phyloP scores from a whole-genome alignment of 2,113 vertebrate genomes.

The Sapajus apella region DNA sequence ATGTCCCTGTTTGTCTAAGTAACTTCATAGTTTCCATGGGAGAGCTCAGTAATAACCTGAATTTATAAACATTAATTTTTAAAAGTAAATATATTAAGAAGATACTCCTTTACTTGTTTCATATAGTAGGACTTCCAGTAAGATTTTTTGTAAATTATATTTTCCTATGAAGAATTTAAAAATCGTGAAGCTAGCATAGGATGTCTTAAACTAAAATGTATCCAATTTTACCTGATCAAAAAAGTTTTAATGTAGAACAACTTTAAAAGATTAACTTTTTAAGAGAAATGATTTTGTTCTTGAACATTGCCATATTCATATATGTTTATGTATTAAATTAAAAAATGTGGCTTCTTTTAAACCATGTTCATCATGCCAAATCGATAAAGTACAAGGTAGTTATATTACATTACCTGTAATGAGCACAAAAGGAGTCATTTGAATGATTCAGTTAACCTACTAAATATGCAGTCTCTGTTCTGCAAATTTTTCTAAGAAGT shows the following conservation, averaged over 20 bases:
- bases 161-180: background rate
- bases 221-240: background rate
- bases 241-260: background rate
- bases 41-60: background rate
- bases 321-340: background rate
- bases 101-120: background rate
- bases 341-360: background rate
- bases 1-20: background rate
- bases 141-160: background rate
- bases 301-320: background rate
- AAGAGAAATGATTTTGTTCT: background rate
- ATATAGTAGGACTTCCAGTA: background rate
- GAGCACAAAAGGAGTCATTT: slow-evolving; percentile 35
- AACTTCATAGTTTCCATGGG: background rate
- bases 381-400: slow-evolving; percentile 46
- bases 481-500: slow-evolving; percentile 51
- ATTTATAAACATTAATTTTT: background rate
- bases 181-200: background rate
- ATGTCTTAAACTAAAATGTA: background rate
- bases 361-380: slow-evolving; percentile 47
- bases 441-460: slow-evolving; percentile 55
- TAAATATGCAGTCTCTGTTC: slow-evolving; percentile 44
- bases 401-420: slow-evolving; percentile 55
- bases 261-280: background rate
- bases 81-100: background rate